Percentiles rank a stretch among this genome's conserved stretches.
phyloP scores from a whole-genome alignment of 2,888 invertebrate species.

The Cerceris rybyensis region DNA sequence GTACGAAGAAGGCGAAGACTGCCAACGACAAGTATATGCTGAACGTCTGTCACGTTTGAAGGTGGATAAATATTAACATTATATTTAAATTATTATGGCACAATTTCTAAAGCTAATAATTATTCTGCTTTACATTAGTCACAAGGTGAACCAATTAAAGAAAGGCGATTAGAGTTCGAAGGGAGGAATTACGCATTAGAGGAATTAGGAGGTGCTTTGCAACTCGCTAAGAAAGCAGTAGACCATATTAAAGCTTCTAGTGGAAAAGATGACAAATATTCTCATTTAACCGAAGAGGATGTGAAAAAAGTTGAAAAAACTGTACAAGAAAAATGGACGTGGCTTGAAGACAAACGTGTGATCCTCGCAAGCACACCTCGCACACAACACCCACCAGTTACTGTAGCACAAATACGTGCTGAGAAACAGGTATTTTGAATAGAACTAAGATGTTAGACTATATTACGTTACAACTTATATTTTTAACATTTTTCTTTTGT shows the following conservation, averaged over 20 bases:
- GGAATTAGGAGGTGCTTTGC: slow-evolving; percentile 89
- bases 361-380: slow-evolving; percentile 86
- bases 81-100: neutral
- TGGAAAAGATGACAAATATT: slow-evolving; percentile 87
- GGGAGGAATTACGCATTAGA: slow-evolving; percentile 91
- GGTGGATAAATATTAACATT: slow-evolving; percentile 54
- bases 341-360: slow-evolving; percentile 91
- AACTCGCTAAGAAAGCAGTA: slow-evolving; percentile 90
- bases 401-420: slow-evolving; percentile 90
- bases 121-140: slow-evolving; percentile 81
- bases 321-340: slow-evolving; percentile 84
- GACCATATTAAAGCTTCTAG: slow-evolving; percentile 85
- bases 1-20: slow-evolving; percentile 98
- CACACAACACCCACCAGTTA: slow-evolving; percentile 89
- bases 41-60: slow-evolving; percentile 74
- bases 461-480: neutral
- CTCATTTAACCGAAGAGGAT: slow-evolving; percentile 92
- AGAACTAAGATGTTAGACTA: neutral
- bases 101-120: neutral
- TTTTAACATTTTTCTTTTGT: slow-evolving; percentile 14
- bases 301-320: slow-evolving; percentile 90
- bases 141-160: slow-evolving; percentile 94
- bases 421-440: slow-evolving; percentile 87
- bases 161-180: slow-evolving; percentile 91
- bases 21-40: slow-evolving; percentile 88